phyloP scores from a whole-genome alignment of 2,113 vertebrate genomes.

The Opisthocomus hoazin region DNA sequence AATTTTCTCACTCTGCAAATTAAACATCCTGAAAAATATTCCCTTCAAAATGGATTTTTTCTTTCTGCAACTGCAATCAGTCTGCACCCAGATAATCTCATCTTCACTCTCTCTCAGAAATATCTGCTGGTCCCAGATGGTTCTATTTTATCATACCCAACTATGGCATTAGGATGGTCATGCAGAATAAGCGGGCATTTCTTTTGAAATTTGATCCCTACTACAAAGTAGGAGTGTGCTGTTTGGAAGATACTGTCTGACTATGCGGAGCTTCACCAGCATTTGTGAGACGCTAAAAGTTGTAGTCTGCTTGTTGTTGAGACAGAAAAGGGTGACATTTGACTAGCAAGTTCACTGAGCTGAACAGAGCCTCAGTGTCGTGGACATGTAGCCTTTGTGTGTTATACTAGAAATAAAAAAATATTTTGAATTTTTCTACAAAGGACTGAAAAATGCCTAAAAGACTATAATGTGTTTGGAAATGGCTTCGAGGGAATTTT shows the following conservation, averaged over 20 bases:
- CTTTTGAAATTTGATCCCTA: not conserved
- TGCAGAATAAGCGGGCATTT: not conserved
- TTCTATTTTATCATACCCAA: not conserved
- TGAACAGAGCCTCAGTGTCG: not conserved
- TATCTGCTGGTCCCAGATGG: not conserved
- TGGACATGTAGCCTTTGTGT: not conserved
- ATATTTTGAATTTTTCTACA: not conserved
- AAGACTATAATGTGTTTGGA: not conserved
- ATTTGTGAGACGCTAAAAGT: not conserved
- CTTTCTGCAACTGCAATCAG: not conserved
- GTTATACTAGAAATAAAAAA: not conserved
- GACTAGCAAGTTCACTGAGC: not conserved
- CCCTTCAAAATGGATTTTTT: not conserved
- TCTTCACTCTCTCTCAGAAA: not conserved
- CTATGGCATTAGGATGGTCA: not conserved
- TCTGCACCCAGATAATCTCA: not conserved
- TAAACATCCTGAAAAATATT: slow-evolving; percentile 33
- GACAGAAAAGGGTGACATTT: not conserved
- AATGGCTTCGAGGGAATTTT: not conserved
- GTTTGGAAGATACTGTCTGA: not conserved
- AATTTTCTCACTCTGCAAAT: slow-evolving; percentile 22
- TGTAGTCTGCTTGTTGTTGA: not conserved
- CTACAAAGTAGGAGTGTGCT: not conserved
- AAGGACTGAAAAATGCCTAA: not conserved
- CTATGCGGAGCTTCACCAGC: not conserved